Percentiles rank a stretch among this genome's conserved stretches.
Evolutionary conservation across 2,113 vertebrate genomes (phyloP).

Genomic region (Lycaon pictus): DNA sequence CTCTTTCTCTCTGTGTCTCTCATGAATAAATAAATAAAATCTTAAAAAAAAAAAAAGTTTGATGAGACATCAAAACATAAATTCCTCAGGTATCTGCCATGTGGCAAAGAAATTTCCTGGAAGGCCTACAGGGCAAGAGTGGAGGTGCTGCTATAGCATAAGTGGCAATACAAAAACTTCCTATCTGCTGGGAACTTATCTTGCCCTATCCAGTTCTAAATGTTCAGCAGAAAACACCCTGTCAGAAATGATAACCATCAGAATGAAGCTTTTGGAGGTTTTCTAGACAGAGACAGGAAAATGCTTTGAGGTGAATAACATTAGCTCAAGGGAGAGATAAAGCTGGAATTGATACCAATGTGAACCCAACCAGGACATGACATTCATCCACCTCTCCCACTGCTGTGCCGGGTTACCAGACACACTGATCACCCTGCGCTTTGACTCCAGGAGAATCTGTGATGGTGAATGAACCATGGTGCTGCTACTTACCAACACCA

Average conservation of each 20-base stretch:
- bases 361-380: neutral
- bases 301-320: neutral
- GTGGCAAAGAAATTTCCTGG: neutral
- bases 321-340: neutral
- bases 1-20: too few relatives aligned
- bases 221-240: neutral
- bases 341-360: neutral
- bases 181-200: neutral
- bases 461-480: too few relatives aligned
- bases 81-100: neutral
- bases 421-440: neutral
- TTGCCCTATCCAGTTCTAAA: neutral
- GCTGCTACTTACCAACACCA: neutral
- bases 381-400: neutral
- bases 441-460: neutral
- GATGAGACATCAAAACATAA: neutral
- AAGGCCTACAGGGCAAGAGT: neutral
- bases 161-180: neutral
- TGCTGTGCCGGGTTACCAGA: neutral
- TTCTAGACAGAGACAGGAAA: neutral
- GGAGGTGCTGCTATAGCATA: neutral
- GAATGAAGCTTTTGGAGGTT: neutral
- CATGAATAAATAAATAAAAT: too few relatives aligned
- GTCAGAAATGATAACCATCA: neutral
- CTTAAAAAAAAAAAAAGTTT: constrained; percentile 12